Base-by-base conservation (phyloP, 2,888 invertebrate genomes). In the Pristionchus exspectatus region DNA sequence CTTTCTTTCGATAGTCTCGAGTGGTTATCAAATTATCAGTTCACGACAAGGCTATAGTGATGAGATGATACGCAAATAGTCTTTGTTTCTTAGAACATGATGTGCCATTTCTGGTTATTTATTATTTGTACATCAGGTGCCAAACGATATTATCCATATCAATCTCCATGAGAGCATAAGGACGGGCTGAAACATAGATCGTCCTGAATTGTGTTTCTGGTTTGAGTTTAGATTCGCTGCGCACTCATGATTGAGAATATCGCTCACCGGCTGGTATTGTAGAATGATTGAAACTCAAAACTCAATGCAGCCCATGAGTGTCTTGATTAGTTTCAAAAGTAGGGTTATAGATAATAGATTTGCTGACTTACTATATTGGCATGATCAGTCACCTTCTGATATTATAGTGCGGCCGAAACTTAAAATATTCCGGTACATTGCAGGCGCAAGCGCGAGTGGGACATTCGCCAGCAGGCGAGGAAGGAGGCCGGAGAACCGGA, bases 401-500 rank as follows among this genome's bases (percentile, higher is more conserved):
- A 14, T 59, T 14, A 59, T 59, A 59, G 59, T 30, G 1, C 4
- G 1, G 1, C 0, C 3, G 74, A 33, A 74, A 74, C 74, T 74
- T 30, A 7, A n/a, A 59, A 59, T 59, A 14, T 5, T 59, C 18
- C 59, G 59, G 59, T 59, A 38, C n/a, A 18, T 38, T 83, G 38
- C n/a, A 85, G 85, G 14, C 85, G 85, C 33, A 33, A 59, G 10
- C 33, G 33, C 24, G 85, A 85, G 24, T 85, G 59, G 59, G 85
- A 85, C 12, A 24, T 12, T 10, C 81, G 87, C 24, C 87, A 88
- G 74, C 4, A 21, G 74, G 87, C 74, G 56, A 38, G 72, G 56
- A 74, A 33, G 72, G 56, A 50, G 74, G 50, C 50, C 16, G 87
- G 87, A 54, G 72, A 74, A 27, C n/a, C 21, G 27, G 56, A 56